Evolutionary conservation across 2,888 invertebrate genomes (phyloP).

Genomic region (Matsumyia berberina): DNA sequence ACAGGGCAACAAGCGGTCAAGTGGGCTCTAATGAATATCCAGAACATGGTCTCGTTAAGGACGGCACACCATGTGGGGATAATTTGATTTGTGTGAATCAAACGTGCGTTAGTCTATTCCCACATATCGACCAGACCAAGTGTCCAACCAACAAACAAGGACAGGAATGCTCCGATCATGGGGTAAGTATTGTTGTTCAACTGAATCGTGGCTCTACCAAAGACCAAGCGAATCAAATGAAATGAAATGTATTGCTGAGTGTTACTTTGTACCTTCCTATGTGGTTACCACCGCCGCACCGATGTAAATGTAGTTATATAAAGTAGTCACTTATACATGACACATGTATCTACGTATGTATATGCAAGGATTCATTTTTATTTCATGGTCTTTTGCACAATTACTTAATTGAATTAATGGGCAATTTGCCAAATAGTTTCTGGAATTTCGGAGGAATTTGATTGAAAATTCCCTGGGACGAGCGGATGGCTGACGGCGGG

Average conservation of each 20-base stretch:
- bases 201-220: slow-evolving; percentile 14
- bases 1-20: slow-evolving; percentile 90
- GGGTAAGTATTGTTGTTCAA: slow-evolving; percentile 88
- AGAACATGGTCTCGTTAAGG: slow-evolving; percentile 94
- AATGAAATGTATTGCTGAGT: slow-evolving; percentile 33
- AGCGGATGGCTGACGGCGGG: not conserved
- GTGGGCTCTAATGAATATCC: slow-evolving; percentile 88
- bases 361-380: slow-evolving; percentile 64
- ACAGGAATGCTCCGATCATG: slow-evolving; percentile 96
- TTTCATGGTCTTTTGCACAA: slow-evolving; percentile 71
- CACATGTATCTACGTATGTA: not conserved
- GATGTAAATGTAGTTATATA: slow-evolving; percentile 10
- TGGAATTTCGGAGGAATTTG: slow-evolving; percentile 59
- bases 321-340: not conserved
- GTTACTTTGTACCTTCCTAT: slow-evolving; percentile 58
- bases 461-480: slow-evolving; percentile 59
- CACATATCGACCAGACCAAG: slow-evolving; percentile 92
- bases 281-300: not conserved
- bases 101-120: slow-evolving; percentile 94
- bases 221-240: not conserved
- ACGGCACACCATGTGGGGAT: slow-evolving; percentile 97
- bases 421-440: slow-evolving; percentile 74
- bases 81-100: slow-evolving; percentile 97
- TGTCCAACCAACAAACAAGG: slow-evolving; percentile 96
- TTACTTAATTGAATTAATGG: slow-evolving; percentile 76